These are phyloP conservation scores for Lamproptera curius DNA, from an alignment of 2,888 invertebrate species.

Conservation along the genomic window DNA sequence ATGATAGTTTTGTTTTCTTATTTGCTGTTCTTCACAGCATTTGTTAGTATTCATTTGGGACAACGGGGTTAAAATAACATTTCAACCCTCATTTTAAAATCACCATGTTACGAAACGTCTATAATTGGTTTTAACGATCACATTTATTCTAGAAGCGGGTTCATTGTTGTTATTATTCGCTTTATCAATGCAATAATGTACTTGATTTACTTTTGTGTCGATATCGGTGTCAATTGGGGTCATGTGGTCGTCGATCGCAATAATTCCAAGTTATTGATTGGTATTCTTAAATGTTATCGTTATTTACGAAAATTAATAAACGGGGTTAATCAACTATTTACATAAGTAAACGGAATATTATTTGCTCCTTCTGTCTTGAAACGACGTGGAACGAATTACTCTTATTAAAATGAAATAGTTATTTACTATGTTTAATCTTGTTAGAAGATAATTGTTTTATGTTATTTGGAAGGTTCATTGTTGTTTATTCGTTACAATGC, in stretches of 20 bases:
- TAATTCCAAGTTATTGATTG: neutral
- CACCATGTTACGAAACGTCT: no score
- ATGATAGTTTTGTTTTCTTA: no score
- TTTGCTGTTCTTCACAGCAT: no score
- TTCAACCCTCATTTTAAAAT: no score
- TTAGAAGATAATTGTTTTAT: neutral
- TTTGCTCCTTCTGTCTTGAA: neutral
- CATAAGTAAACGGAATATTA: no score
- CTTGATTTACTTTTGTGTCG: slow-evolving; percentile 13
- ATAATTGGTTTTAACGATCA: no score
- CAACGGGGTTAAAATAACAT: no score
- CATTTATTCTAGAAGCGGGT: no score
- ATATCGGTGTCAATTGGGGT: slow-evolving; percentile 2
- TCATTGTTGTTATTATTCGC: no score
- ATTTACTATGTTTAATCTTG: neutral
- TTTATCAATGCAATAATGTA: slow-evolving; percentile 12
- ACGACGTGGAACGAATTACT: neutral
- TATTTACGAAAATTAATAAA: neutral
- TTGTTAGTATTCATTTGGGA: no score
- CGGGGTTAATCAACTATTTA: no score
- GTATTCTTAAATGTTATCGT: neutral
- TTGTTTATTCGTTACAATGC: neutral
- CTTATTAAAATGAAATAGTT: neutral
- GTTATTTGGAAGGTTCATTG: neutral
- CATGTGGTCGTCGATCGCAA: slow-evolving; percentile 5